Base-by-base conservation (phyloP, 2,113 vertebrate species). In the Oryzias woworae region DNA sequence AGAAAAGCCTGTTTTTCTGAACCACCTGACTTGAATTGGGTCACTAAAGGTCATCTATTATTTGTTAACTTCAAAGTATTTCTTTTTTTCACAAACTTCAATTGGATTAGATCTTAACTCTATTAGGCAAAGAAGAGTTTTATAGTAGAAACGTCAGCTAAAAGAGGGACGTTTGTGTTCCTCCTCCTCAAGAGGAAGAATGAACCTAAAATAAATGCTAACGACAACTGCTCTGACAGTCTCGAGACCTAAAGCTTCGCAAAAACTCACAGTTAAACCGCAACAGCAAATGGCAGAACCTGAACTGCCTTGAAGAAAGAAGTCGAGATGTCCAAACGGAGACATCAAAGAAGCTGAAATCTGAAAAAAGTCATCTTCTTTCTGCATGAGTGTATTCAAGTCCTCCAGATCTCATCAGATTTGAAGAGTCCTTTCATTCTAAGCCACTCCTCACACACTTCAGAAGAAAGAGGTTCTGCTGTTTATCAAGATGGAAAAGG, bases 171-270 rank as follows among this genome's bases (percentile, higher is more conserved):
- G 48, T 72, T 53, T 57, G 13, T 62, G 26, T 70, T 36, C 54
- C 66, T 49, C 26, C 28, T 43, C 15, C 17, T 64, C 42, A 54
- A 18, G 57, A 77, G 49, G 10, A 41, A 28, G 31, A 60, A 24
- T 14, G 54, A 51, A 65, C 77, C 64, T 14, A 45, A 81, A 83
- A 85, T 79, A 82, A 72, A 78, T 65, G n/a, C 62, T 26, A 24
- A 44, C 53, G 71, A 2, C 23, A 73, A 78, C 71, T 24, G 54
- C 23, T 53, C 47, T 47, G 71, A 82, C 74, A 73, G 67, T 60
- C 69, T 42, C 54, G 20, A 69, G 77, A 78, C 71, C 47, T 58
- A 22, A 58, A 15, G 41, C 72, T 18, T 42, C 66, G 47, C 0
- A 58, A 63, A 66, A 69, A 43, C 41, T 50, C 53, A 16, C 66